phyloP scores from a whole-genome alignment of 2,888 invertebrate genomes.

The Phyllotreta cruciferae region DNA sequence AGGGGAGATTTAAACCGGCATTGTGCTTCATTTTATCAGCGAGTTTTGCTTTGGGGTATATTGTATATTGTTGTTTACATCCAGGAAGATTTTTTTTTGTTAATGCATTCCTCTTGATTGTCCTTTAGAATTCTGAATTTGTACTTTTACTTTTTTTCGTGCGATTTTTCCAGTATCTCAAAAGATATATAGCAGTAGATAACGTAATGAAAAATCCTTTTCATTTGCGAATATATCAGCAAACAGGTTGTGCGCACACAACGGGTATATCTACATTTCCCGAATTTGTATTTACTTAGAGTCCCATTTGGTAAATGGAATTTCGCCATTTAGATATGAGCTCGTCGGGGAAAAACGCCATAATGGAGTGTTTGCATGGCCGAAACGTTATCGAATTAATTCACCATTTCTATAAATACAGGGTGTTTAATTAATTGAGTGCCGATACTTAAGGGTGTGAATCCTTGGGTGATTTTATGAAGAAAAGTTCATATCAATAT shows the following conservation, averaged over 20 bases:
- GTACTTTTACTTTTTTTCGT: too few relatives aligned
- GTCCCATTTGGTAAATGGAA: conserved; percentile 38
- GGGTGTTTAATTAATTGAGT: too few relatives aligned
- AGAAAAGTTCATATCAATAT: too few relatives aligned
- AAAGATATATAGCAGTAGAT: too few relatives aligned
- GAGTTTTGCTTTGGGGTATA: background rate
- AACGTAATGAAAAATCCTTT: too few relatives aligned
- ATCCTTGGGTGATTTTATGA: too few relatives aligned
- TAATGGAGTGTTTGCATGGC: conserved; percentile 24
- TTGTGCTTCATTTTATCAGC: conserved; percentile 2
- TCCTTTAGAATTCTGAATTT: too few relatives aligned
- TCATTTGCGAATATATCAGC: too few relatives aligned
- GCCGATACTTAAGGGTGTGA: too few relatives aligned
- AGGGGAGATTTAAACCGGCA: background rate
- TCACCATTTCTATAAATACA: too few relatives aligned
- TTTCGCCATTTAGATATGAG: conserved; percentile 28
- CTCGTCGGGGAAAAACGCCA: conserved; percentile 15
- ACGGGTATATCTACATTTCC: conserved; percentile 9
- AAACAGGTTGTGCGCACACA: too few relatives aligned
- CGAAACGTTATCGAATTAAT: background rate
- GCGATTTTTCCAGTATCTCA: too few relatives aligned
- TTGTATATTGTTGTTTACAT: background rate
- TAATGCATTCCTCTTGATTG: background rate
- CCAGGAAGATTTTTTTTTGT: background rate
- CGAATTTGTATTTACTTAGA: conserved; percentile 36